Evolutionary conservation across 2,888 invertebrate species (phyloP).

Genomic region (Stenolophus ochropezus): DNA sequence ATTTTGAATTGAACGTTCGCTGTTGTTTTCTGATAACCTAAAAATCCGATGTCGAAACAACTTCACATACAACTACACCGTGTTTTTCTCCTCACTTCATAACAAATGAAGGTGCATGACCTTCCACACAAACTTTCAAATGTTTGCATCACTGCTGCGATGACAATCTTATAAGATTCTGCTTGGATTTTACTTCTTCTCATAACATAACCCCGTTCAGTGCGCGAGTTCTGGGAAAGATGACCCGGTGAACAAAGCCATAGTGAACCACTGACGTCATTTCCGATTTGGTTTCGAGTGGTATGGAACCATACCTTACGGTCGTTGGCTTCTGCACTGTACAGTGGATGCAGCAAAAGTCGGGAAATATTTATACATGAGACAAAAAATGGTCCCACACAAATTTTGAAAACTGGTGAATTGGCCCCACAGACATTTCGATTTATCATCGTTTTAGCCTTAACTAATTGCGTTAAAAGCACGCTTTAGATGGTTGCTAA

Average conservation of each 20-base stretch:
- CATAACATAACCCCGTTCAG: neutral
- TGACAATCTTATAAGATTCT: neutral
- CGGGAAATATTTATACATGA: too few relatives aligned
- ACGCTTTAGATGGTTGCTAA: too few relatives aligned
- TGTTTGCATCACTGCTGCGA: neutral
- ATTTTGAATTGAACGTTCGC: too few relatives aligned
- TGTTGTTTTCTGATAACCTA: too few relatives aligned
- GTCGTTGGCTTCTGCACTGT: neutral
- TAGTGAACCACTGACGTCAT: constrained; percentile 26
- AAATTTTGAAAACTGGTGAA: too few relatives aligned
- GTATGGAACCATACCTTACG: constrained; percentile 3
- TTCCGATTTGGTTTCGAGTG: constrained; percentile 8
- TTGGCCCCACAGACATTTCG: too few relatives aligned
- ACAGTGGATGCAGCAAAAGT: too few relatives aligned
- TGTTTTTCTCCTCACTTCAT: neutral
- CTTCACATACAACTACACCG: neutral
- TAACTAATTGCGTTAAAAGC: too few relatives aligned
- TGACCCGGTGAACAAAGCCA: constrained; percentile 29
- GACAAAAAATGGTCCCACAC: too few relatives aligned
- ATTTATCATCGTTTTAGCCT: too few relatives aligned
- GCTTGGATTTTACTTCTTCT: neutral
- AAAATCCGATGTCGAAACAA: neutral
- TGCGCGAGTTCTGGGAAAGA: constrained; percentile 23
- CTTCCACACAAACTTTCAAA: neutral
- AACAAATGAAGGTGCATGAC: neutral